phyloP scores from a whole-genome alignment of 2,888 invertebrate species.

The Andrena marginata region DNA sequence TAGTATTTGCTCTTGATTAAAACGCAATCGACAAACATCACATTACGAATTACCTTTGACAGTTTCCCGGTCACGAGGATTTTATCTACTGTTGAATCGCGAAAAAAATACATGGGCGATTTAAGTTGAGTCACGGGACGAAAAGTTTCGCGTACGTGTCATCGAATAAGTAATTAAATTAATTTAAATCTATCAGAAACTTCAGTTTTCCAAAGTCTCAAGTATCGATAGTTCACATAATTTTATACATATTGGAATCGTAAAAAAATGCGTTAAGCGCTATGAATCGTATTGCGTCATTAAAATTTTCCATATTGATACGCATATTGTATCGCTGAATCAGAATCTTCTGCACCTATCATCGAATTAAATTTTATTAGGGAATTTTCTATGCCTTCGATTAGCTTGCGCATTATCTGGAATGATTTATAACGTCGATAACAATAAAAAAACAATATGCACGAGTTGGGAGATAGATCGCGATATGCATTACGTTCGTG shows the following conservation, averaged over 20 bases:
- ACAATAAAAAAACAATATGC: not conserved
- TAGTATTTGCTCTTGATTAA: too few relatives aligned
- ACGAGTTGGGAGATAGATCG: not conserved
- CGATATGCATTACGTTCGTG: not conserved
- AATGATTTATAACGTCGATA: not conserved
- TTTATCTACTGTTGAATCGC: not conserved
- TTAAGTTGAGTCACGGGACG: not conserved
- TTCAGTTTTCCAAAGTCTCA: too few relatives aligned
- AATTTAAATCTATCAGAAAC: too few relatives aligned
- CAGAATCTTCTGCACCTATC: not conserved
- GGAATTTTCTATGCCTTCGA: not conserved
- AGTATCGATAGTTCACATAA: too few relatives aligned
- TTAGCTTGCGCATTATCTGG: not conserved
- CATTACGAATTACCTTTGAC: not conserved
- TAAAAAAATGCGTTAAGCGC: not conserved
- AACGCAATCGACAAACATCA: not conserved
- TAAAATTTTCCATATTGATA: not conserved
- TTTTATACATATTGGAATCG: too few relatives aligned
- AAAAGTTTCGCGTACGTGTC: too few relatives aligned
- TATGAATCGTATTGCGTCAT: not conserved
- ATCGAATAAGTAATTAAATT: too few relatives aligned
- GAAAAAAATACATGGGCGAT: not conserved
- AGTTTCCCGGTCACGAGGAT: too few relatives aligned
- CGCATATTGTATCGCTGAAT: too few relatives aligned
- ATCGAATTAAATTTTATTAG: not conserved